phyloP scores from a whole-genome alignment of 2,797 vertebrate genomes.

The Spatula clypeata region DNA sequence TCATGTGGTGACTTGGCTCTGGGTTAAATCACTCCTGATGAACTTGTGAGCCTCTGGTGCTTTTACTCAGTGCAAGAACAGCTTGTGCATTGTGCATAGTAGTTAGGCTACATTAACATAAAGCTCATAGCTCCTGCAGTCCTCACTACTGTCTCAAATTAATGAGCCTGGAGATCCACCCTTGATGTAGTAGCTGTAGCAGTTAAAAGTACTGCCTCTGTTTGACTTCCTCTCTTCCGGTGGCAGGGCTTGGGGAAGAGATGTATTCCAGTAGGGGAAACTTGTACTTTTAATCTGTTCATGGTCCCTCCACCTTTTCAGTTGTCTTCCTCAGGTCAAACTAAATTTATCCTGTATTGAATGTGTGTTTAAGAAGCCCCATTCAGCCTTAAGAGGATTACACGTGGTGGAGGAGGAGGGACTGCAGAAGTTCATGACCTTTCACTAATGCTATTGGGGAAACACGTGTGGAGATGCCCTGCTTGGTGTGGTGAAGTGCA shows the following conservation, averaged over 20 bases:
- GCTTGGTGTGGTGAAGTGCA: rapidly evolving
- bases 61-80: not conserved
- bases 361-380: conserved; percentile 23
- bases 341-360: conserved; percentile 56
- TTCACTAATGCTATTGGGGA: conserved; percentile 45
- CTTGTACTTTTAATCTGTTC: not conserved
- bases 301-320: not conserved
- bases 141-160: not conserved
- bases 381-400: conserved; percentile 64
- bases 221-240: not conserved
- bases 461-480: conserved; percentile 36
- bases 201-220: not conserved
- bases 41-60: not conserved
- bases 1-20: not conserved
- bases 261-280: not conserved
- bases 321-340: conserved; percentile 48
- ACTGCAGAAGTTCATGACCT: conserved; percentile 6
- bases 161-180: not conserved
- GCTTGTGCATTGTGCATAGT: not conserved
- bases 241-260: not conserved
- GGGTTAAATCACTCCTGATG: not conserved
- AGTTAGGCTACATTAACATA: not conserved
- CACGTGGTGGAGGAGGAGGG: not conserved
- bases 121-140: not conserved
- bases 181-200: not conserved